Base-by-base conservation (phyloP, 2,797 vertebrate genomes). In the Rhabdomys pumilio region DNA sequence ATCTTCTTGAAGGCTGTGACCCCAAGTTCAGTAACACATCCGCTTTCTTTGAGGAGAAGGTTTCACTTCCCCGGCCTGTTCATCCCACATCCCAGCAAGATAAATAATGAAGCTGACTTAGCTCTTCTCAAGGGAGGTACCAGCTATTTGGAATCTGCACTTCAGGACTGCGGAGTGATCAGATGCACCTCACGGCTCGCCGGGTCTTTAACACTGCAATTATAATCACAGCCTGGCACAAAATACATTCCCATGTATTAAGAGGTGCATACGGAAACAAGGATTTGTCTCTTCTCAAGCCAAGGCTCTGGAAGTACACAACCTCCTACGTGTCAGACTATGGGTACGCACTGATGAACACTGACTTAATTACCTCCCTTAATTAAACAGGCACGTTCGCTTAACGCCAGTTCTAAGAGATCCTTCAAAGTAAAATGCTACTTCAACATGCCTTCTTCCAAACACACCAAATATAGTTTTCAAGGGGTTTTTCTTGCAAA, bases 211-310 rank as follows among this genome's bases (percentile, higher is more conserved):
- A 76, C 63, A 57, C 63, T 97, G 89, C 75, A 81, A 13, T 92
- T 92, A 96, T 41, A 80, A 97, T 92, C 95, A 91, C 61, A 90
- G 72, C 29, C 83, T 57, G 80, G 87, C 72, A 89, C 69, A 80
- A 92, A 96, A 87, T 69, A 90, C 86, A 95, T 89, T 92, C 85
- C 61, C 72, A 26, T 79, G 81, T 81, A 95, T 86, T 93, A 93
- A 93, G 79, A 93, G 79, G 86, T 81, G 57, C 69, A 93, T 0
- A 92, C 6, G n/a, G 50, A 73, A 80, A 53, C 69, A 41, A 90
- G 13, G 50, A 84, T 73, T 81, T 93, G 57, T 84, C 61, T 93
- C 91, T 59, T 92, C 80, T n/a, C 22, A 0, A 94, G 87, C 59
- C 7, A 4, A 47, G n/a, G 61, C 41, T 57, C 17, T 2, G 1